Conservation (phyloP, 2,888 invertebrate genomes). For the Drosophila anomelani region DNA sequence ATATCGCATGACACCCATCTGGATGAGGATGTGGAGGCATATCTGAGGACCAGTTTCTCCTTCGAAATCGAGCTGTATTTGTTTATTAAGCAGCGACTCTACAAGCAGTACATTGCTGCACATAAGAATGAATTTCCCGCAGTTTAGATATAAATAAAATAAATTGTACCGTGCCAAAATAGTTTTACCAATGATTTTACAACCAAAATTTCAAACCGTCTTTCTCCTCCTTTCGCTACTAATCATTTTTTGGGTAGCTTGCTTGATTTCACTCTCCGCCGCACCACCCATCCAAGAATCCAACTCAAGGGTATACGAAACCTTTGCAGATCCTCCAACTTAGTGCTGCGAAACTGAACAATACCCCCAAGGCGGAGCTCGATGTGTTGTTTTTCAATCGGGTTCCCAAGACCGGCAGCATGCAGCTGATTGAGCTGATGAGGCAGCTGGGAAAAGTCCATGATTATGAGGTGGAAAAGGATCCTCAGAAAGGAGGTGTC, state of each 20-base stretch:
- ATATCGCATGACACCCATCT: constrained; percentile 68
- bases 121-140: constrained; percentile 37
- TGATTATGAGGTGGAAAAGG: constrained; percentile 74
- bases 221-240: constrained; percentile 58
- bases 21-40: constrained; percentile 89
- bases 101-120: constrained; percentile 80
- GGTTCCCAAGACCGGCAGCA: constrained; percentile 82
- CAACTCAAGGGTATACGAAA: constrained; percentile 8
- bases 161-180: constrained; percentile 23
- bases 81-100: constrained; percentile 81
- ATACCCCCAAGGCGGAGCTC: constrained; percentile 90
- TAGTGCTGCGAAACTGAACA: constrained; percentile 90
- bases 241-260: constrained; percentile 49
- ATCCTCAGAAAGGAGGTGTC: constrained; percentile 79
- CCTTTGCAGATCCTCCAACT: constrained; percentile 86
- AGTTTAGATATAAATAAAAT: constrained; percentile 22
- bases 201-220: constrained; percentile 23
- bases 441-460: constrained; percentile 74
- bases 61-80: constrained; percentile 88
- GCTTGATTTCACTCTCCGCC: constrained; percentile 23
- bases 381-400: constrained; percentile 88
- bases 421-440: constrained; percentile 80
- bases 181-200: constrained; percentile 17
- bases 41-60: constrained; percentile 92
- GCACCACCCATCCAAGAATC: constrained; percentile 12